A percentile compares a stretch with the other conserved stretches of the same genome.
Evolutionary conservation across 2,113 vertebrate genomes (phyloP).

Genomic region (Columbina picui): DNA sequence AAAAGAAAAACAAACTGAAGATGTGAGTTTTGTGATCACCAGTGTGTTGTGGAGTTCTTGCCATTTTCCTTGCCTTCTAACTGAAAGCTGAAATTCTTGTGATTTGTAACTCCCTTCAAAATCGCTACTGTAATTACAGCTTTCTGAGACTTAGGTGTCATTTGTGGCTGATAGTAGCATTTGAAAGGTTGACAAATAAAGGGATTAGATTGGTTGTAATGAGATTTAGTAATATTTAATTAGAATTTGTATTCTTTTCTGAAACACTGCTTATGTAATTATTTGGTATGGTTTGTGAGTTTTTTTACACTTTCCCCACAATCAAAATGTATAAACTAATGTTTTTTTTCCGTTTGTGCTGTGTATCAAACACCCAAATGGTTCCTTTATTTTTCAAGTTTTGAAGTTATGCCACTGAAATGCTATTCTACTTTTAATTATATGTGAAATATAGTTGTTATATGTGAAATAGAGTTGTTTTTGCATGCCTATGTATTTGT

Average conservation of each 20-base stretch:
- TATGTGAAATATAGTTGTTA: accelerated
- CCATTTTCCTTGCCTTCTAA: not conserved
- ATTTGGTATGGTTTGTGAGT: not conserved
- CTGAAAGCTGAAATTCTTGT: not conserved
- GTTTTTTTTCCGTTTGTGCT: not conserved
- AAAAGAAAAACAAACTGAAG: not conserved
- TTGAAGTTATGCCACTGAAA: not conserved
- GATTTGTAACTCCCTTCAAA: not conserved
- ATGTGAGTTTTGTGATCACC: not conserved
- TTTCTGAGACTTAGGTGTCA: slow-evolving; percentile 3
- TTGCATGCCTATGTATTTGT: not conserved
- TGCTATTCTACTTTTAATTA: not conserved
- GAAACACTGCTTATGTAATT: not conserved
- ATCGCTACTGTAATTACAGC: slow-evolving; percentile 4
- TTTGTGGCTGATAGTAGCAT: not conserved
- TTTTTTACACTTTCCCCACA: not conserved
- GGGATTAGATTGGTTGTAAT: not conserved
- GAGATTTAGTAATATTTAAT: slow-evolving; percentile 32
- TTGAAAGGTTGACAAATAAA: slow-evolving; percentile 35
- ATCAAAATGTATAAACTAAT: not conserved
- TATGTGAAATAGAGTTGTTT: not conserved
- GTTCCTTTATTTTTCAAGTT: not conserved
- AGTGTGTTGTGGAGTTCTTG: not conserved
- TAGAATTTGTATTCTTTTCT: not conserved
- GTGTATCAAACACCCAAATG: not conserved